Conservation (phyloP, 1,140 invertebrate genomes). For the Heliconius hewitsoni region DNA sequence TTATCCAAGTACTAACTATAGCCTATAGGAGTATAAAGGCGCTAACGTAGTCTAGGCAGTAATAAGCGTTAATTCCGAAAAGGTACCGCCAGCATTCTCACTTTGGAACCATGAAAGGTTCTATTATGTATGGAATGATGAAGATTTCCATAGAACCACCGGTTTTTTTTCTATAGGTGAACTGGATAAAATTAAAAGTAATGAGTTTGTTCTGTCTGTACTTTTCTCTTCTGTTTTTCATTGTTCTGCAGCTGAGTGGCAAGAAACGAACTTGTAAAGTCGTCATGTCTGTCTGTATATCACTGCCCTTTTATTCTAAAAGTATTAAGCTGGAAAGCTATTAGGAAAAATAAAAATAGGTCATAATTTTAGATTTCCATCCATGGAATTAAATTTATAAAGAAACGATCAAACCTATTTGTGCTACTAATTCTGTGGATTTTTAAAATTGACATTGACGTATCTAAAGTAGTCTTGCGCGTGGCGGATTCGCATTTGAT, state of each 20-base stretch:
- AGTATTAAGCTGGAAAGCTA: too few species aligned
- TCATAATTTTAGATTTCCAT: too few species aligned
- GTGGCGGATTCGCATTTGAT: too few species aligned
- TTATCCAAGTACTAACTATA: neutral
- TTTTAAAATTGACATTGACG: too few species aligned
- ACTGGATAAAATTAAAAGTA: neutral
- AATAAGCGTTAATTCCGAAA: conserved; percentile 15
- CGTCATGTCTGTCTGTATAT: neutral
- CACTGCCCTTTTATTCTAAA: too few species aligned
- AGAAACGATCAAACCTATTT: too few species aligned
- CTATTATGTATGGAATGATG: neutral
- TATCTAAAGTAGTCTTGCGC: too few species aligned
- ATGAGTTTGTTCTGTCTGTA: neutral
- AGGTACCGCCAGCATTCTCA: conserved; percentile 19
- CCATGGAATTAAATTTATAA: too few species aligned
- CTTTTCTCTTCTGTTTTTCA: neutral
- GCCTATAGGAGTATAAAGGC: neutral
- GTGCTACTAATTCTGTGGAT: too few species aligned
- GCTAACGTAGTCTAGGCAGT: neutral
- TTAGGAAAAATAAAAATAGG: too few species aligned
- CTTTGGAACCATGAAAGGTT: conserved; percentile 12
- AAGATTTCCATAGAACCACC: neutral
- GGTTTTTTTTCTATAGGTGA: neutral
- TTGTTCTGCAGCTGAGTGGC: too few species aligned
- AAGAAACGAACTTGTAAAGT: too few species aligned